phyloP scores from a whole-genome alignment of 2,113 vertebrate genomes.

The Macrotis lagotis region DNA sequence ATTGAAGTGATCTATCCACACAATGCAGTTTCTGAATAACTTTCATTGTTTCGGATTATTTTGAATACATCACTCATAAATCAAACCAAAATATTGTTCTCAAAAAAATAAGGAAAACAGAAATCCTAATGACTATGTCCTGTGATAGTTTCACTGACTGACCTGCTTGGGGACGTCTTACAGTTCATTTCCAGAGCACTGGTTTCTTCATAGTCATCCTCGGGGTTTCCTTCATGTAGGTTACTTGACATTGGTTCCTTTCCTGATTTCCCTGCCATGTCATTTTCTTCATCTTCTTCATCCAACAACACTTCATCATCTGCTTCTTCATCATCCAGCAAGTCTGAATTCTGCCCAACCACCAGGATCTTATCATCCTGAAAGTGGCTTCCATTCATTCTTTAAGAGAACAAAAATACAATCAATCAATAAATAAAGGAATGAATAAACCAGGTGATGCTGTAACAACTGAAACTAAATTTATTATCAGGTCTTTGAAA shows the following conservation, averaged over 20 bases:
- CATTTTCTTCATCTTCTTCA: conserved; percentile 90
- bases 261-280: conserved; percentile 84
- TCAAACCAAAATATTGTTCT: background rate
- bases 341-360: conserved; percentile 87
- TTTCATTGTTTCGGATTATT: background rate
- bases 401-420: conserved; percentile 66
- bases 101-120: background rate
- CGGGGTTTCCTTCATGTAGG: conserved; percentile 86
- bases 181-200: conserved; percentile 90
- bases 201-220: conserved; percentile 90
- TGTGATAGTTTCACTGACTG: conserved; percentile 45
- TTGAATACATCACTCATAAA: background rate
- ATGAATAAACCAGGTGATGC: background rate
- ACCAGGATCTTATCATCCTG: conserved; percentile 92
- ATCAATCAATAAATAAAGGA: background rate
- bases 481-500: background rate
- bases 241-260: conserved; percentile 84
- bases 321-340: conserved; percentile 93
- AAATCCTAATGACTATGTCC: background rate
- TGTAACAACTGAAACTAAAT: background rate
- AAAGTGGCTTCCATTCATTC: conserved; percentile 92
- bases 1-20: conserved; percentile 10
- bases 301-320: conserved; percentile 93
- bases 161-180: conserved; percentile 93
- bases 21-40: background rate